Evolutionary conservation across 2,888 invertebrate species (phyloP).

Genomic region (Drosophila neonasuta): DNA sequence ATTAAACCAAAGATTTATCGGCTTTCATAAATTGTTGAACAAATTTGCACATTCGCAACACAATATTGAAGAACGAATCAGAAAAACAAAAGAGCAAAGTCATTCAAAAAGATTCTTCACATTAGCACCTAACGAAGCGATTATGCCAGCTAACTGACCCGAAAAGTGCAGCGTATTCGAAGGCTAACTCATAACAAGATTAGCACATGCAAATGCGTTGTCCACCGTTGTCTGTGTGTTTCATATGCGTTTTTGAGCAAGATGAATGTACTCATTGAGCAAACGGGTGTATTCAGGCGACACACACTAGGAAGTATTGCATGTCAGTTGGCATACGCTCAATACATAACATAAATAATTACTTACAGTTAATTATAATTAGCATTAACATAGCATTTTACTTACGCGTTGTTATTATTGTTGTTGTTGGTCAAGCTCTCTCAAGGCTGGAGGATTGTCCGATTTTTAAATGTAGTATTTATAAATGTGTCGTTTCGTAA

Average conservation of each 20-base stretch:
- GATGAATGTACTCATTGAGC: constrained; percentile 51
- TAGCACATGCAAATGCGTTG: constrained; percentile 24
- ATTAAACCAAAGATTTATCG: no score
- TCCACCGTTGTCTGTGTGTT: constrained; percentile 4
- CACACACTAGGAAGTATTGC: constrained; percentile 58
- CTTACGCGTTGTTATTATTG: constrained; percentile 45
- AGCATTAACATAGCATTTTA: constrained; percentile 60
- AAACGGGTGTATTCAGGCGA: constrained; percentile 7
- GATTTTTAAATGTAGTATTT: constrained; percentile 2
- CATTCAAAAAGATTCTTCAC: not conserved
- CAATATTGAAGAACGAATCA: no score
- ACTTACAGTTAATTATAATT: constrained; percentile 61
- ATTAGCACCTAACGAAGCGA: not conserved
- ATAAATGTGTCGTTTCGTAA: constrained; percentile 5
- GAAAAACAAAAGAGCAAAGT: not conserved
- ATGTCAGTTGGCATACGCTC: constrained; percentile 55
- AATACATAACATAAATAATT: constrained; percentile 65
- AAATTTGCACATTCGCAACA: no score
- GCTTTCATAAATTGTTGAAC: no score
- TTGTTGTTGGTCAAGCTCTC: constrained; percentile 3
- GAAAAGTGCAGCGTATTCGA: constrained; percentile 2
- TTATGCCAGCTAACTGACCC: not conserved
- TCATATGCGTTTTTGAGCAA: constrained; percentile 52
- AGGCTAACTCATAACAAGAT: constrained; percentile 9
- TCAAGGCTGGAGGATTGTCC: not conserved